Conservation (phyloP, 2,797 vertebrate species). For the Notolabrus celidotus region DNA sequence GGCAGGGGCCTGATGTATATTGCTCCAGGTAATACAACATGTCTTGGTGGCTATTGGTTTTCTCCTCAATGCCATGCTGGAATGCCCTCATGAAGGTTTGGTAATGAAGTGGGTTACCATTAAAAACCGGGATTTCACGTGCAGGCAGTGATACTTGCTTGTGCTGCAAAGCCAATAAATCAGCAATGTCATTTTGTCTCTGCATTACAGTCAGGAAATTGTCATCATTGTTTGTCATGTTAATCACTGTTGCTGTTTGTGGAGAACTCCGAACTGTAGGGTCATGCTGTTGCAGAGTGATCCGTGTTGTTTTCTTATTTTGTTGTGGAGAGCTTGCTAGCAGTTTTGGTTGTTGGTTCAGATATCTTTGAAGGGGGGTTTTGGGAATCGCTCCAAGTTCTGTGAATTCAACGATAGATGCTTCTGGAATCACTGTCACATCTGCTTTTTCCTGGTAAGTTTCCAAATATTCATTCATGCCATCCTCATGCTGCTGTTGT, state of each 20-base stretch:
- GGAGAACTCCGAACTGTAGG: no score
- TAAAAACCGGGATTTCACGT: no score
- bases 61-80: no score
- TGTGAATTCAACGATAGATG: not conserved
- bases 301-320: not conserved
- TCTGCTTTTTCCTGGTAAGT: not conserved
- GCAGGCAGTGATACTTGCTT: no score
- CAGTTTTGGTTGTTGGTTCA: not conserved
- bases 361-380: not conserved
- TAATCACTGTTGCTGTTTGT: not conserved
- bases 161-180: no score
- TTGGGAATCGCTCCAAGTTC: not conserved
- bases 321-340: not conserved
- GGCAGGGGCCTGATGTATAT: no score
- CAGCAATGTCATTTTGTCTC: no score
- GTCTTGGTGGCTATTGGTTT: no score
- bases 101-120: no score
- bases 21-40: no score
- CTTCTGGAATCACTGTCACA: not conserved
- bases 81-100: no score
- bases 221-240: not conserved
- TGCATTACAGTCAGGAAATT: no score
- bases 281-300: not conserved
- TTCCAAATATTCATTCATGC: not conserved
- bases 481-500: not conserved